A percentile compares a stretch with the other conserved stretches of the same genome.
phyloP scores from a whole-genome alignment of 2,888 invertebrate genomes.

The Pristionchus entomophagus region DNA sequence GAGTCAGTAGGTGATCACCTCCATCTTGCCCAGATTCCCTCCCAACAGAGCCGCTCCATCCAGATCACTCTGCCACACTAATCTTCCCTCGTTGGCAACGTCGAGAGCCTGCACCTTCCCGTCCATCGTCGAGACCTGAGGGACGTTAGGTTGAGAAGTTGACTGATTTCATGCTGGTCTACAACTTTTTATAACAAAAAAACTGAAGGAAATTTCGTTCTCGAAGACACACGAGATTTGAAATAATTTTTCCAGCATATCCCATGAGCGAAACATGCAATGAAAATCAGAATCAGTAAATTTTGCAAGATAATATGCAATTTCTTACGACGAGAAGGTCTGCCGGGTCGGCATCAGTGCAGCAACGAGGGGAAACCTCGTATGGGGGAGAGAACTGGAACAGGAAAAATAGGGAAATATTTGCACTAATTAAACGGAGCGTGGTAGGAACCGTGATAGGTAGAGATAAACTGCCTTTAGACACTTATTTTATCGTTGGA shows the following conservation, averaged over 20 bases:
- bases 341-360: conserved; percentile 35
- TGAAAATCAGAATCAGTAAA: too few species aligned
- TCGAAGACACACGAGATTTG: too few species aligned
- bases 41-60: conserved; percentile 54
- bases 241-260: too few species aligned
- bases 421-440: too few species aligned
- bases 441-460: too few species aligned
- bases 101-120: conserved; percentile 63
- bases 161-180: not conserved
- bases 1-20: conserved; percentile 32
- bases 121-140: conserved; percentile 61
- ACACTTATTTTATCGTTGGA: too few species aligned
- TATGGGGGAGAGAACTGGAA: not conserved
- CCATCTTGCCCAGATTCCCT: conserved; percentile 55
- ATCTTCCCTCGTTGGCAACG: conserved; percentile 50
- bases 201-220: too few species aligned
- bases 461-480: too few species aligned
- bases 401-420: not conserved
- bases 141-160: too few species aligned
- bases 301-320: not conserved
- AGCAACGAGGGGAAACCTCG: conserved; percentile 19
- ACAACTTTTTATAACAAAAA: too few species aligned
- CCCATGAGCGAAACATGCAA: too few species aligned
- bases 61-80: conserved; percentile 54
- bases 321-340: conserved; percentile 36